Evolutionary conservation across 2,888 invertebrate genomes (phyloP).

Genomic region (Campoletis raptor): DNA sequence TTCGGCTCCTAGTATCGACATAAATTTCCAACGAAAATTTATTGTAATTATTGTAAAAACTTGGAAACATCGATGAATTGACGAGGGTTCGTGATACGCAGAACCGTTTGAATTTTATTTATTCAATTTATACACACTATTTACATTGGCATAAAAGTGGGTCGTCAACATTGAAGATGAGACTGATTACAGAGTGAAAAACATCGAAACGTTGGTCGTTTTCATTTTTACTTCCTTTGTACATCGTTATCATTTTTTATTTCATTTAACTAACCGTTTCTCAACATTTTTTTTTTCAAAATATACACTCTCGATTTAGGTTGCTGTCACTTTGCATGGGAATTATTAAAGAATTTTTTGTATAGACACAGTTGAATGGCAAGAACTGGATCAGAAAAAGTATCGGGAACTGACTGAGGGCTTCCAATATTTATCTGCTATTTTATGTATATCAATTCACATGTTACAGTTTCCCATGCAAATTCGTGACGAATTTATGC

Average conservation of each 20-base stretch:
- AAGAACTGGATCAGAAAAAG: neutral
- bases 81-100: constrained; percentile 40
- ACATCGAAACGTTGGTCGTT: constrained; percentile 42
- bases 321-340: neutral
- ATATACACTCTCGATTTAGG: neutral
- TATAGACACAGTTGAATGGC: neutral
- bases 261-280: neutral
- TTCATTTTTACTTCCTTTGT: constrained; percentile 25
- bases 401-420: no score
- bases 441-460: no score
- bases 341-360: neutral
- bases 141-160: neutral
- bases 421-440: no score
- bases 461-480: no score
- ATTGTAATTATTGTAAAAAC: constrained; percentile 40
- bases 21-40: constrained; percentile 60
- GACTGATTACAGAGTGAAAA: constrained; percentile 19
- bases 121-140: neutral
- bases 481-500: neutral
- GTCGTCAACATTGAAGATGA: constrained; percentile 12
- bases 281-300: neutral
- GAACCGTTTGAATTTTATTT: constrained; percentile 37
- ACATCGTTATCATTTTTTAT: no score
- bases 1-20: constrained; percentile 52
- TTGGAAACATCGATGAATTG: neutral